Conservation (phyloP, 2,888 invertebrate genomes). For the Eurois occulta region DNA sequence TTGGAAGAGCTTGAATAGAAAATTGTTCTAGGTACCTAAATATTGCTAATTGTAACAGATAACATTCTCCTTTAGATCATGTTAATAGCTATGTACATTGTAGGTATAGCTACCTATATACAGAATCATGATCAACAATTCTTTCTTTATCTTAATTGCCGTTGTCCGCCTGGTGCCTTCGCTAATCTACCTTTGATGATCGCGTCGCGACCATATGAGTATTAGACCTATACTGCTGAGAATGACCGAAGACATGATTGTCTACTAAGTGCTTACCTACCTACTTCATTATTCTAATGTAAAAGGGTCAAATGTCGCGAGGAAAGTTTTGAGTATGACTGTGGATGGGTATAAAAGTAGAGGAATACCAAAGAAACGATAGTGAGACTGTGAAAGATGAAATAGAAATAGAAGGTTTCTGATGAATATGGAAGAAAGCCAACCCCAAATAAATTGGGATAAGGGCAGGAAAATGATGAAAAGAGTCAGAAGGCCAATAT, state of each 20-base stretch:
- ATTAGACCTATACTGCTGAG: too few relatives aligned
- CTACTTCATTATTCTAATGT: too few relatives aligned
- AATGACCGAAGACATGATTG: neutral
- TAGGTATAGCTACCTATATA: neutral
- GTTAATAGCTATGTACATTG: neutral
- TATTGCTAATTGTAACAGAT: slow-evolving; percentile 27
- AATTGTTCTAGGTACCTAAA: slow-evolving; percentile 29
- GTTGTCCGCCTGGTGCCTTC: neutral
- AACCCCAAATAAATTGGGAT: too few relatives aligned
- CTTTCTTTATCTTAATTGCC: neutral
- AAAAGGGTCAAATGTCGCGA: too few relatives aligned
- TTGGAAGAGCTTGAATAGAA: slow-evolving; percentile 50
- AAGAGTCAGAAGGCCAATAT: neutral
- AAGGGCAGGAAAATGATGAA: too few relatives aligned
- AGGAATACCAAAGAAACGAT: too few relatives aligned
- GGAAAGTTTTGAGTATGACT: too few relatives aligned
- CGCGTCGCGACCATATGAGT: neutral
- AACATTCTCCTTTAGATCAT: slow-evolving; percentile 30
- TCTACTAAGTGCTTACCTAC: neutral
- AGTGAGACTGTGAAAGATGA: too few relatives aligned
- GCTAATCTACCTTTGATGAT: neutral
- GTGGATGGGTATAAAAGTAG: too few relatives aligned
- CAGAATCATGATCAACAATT: neutral
- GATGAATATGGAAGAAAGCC: too few relatives aligned
- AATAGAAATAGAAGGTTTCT: too few relatives aligned